phyloP scores from a whole-genome alignment of 2,888 invertebrate genomes.

The Trachelus stipa region DNA sequence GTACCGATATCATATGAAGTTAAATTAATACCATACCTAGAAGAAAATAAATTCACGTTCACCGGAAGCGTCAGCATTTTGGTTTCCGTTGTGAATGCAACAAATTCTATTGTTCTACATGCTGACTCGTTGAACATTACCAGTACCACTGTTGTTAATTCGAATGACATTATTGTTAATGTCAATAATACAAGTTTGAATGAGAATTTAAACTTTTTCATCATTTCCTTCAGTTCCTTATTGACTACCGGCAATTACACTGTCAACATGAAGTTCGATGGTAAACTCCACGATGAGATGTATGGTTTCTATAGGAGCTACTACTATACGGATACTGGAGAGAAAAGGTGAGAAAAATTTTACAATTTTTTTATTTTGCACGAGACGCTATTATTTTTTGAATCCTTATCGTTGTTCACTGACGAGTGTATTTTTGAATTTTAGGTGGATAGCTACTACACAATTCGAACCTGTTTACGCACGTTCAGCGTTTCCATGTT shows the following conservation, averaged over 20 bases:
- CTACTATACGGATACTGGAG: constrained; percentile 68
- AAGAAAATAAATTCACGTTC: background rate
- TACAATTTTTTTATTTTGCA: too few relatives aligned
- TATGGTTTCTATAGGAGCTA: constrained; percentile 78
- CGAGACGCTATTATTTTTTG: too few relatives aligned
- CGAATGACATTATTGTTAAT: too few relatives aligned
- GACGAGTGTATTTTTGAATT: constrained; percentile 32
- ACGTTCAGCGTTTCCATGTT: constrained; percentile 71
- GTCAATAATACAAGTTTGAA: constrained; percentile 23
- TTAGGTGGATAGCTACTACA: constrained; percentile 74
- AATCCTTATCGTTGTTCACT: too few relatives aligned
- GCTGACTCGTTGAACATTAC: background rate
- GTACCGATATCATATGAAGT: constrained; percentile 7
- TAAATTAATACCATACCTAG: background rate
- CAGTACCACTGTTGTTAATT: constrained; percentile 46
- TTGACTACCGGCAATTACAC: constrained; percentile 69
- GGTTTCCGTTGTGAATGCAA: constrained; percentile 3
- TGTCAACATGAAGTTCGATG: constrained; percentile 70
- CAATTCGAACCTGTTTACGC: constrained; percentile 73
- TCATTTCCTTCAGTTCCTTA: background rate
- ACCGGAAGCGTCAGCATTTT: constrained; percentile 7
- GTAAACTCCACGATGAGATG: constrained; percentile 71
- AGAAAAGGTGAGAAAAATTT: constrained; percentile 51
- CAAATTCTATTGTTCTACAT: too few relatives aligned
- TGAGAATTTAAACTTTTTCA: constrained; percentile 48